A percentile compares a stretch with the other conserved stretches of the same genome.
Evolutionary conservation across 2,888 invertebrate genomes (phyloP).

Genomic region (Chironomus tentans): DNA sequence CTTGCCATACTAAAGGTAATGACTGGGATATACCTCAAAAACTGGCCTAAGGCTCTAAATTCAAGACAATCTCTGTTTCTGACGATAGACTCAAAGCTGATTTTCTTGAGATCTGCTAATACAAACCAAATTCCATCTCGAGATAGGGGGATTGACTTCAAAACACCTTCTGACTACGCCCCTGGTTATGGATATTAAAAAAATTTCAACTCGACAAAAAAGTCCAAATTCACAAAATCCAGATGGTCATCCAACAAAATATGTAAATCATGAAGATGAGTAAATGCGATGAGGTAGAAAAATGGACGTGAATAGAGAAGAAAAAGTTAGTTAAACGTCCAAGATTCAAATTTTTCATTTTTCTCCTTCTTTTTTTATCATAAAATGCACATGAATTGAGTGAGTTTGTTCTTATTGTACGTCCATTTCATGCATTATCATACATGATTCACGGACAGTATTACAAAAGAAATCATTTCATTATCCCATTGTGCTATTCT

Average conservation of each 20-base stretch:
- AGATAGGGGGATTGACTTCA: no score
- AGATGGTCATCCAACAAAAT: background rate
- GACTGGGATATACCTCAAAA: no score
- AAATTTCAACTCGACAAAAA: no score
- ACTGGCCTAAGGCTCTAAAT: no score
- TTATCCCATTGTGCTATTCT: background rate
- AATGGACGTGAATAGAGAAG: background rate
- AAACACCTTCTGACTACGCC: no score
- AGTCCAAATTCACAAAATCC: background rate
- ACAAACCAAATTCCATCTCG: no score
- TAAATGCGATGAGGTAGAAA: background rate
- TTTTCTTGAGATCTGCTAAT: no score
- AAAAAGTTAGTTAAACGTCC: background rate
- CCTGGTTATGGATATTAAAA: no score
- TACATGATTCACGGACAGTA: background rate
- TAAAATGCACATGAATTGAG: background rate
- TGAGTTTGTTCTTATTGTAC: background rate
- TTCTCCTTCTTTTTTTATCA: background rate
- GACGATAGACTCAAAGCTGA: no score
- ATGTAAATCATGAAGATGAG: no score
- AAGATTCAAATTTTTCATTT: background rate
- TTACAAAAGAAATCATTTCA: background rate
- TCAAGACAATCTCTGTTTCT: no score
- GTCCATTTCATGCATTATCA: background rate
- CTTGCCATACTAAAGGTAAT: no score